phyloP scores from a whole-genome alignment of 1,140 invertebrate species.

The Zaprionus camerounensis region DNA sequence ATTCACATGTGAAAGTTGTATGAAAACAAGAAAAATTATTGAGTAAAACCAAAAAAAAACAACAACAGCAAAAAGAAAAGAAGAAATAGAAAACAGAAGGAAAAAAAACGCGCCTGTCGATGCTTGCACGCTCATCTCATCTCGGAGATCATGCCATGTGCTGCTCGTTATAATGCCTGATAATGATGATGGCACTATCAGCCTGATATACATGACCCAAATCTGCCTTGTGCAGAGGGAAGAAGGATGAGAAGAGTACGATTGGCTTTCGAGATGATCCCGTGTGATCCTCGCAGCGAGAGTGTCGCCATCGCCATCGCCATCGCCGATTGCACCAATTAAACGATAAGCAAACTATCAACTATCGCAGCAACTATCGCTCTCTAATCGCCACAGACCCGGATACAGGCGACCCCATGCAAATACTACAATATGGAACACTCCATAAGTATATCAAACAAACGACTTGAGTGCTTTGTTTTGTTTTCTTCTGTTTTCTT shows the following conservation, averaged over 20 bases:
- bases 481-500: conserved; percentile 1
- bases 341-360: background rate
- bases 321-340: background rate
- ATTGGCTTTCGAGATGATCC: background rate
- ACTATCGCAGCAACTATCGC: background rate
- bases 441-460: conserved; percentile 12
- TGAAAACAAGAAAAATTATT: conserved; percentile 75
- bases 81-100: conserved; percentile 41
- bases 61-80: conserved; percentile 30
- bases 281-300: background rate
- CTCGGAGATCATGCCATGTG: conserved; percentile 42
- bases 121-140: conserved; percentile 35
- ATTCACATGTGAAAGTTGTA: conserved; percentile 77
- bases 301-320: background rate
- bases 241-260: background rate
- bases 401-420: conserved; percentile 14
- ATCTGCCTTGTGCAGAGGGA: conserved; percentile 10
- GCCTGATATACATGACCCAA: conserved; percentile 40
- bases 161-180: conserved; percentile 38
- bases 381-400: background rate
- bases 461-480: conserved; percentile 12
- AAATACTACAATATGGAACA: background rate
- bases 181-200: conserved; percentile 46
- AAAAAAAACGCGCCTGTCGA: conserved; percentile 23
- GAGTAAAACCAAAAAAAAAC: conserved; percentile 59